Conservation (phyloP, 2,888 invertebrate genomes). For the Chelonus formosanus region DNA sequence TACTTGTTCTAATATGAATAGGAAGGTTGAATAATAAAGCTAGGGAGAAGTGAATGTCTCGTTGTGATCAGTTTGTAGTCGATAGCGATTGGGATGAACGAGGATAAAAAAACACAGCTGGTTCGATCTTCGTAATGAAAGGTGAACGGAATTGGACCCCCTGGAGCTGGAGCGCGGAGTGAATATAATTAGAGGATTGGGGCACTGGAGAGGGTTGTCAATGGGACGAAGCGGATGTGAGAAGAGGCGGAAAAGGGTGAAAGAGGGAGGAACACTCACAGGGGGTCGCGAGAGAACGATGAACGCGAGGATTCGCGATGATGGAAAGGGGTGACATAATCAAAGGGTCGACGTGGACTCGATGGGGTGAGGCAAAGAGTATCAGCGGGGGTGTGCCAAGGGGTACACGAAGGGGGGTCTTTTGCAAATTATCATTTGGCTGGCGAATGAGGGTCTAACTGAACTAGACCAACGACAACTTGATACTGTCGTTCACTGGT, state of each 20-base stretch:
- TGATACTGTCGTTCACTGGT: conserved; percentile 55
- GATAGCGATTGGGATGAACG: conserved; percentile 33
- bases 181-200: conserved; percentile 64
- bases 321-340: conserved; percentile 60
- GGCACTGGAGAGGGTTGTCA: conserved; percentile 37
- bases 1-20: too few relatives aligned
- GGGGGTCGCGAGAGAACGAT: conserved; percentile 32
- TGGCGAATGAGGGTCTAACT: conserved; percentile 56
- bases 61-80: not conserved
- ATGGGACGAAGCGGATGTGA: conserved; percentile 35
- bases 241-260: conserved; percentile 17
- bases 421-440: conserved; percentile 63
- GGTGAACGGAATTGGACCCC: conserved; percentile 65
- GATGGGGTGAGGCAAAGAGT: conserved; percentile 40
- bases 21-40: too few relatives aligned
- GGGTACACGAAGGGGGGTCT: conserved; percentile 44
- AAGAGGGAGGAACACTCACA: conserved; percentile 29
- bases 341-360: conserved; percentile 60
- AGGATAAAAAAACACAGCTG: conserved; percentile 50
- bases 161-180: conserved; percentile 60
- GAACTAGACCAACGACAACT: conserved; percentile 62
- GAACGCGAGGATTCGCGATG: conserved; percentile 37
- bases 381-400: conserved; percentile 39
- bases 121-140: conserved; percentile 64
- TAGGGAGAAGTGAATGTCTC: not conserved